Conservation (phyloP, 2,797 vertebrate genomes). For the Danio choprae region DNA sequence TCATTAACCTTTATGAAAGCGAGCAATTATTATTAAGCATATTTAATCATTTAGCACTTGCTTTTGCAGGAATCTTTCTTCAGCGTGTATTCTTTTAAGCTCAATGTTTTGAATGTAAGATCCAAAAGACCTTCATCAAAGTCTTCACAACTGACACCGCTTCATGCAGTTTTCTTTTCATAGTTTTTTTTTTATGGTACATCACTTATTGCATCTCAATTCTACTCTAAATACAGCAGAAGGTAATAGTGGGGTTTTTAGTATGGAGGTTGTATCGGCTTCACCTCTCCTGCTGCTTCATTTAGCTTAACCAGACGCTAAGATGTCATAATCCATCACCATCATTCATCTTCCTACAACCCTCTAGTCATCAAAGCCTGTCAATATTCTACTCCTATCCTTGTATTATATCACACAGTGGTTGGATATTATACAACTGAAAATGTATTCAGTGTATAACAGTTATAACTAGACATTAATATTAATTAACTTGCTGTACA, state of each 20-base stretch:
- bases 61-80: neutral
- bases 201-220: conserved; percentile 17
- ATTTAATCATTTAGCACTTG: conserved; percentile 3
- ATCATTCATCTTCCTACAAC: conserved; percentile 1
- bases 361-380: neutral
- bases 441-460: neutral
- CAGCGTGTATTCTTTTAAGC: neutral
- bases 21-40: conserved; percentile 5
- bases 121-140: neutral
- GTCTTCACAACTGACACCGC: conserved; percentile 16
- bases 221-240: neutral
- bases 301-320: conserved; percentile 9
- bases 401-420: neutral
- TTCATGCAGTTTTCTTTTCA: conserved; percentile 22
- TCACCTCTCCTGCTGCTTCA: conserved; percentile 2
- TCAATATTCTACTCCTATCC: neutral
- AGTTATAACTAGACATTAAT: neutral
- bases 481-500: neutral
- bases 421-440: neutral
- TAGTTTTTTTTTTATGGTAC: conserved; percentile 4
- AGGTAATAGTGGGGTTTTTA: neutral
- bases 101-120: neutral
- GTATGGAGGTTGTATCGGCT: neutral
- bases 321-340: conserved; percentile 24
- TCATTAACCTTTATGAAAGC: neutral